These are phyloP conservation scores for Megalops atlanticus DNA, from an alignment of 2,113 vertebrate species.

Conservation along the genomic window DNA sequence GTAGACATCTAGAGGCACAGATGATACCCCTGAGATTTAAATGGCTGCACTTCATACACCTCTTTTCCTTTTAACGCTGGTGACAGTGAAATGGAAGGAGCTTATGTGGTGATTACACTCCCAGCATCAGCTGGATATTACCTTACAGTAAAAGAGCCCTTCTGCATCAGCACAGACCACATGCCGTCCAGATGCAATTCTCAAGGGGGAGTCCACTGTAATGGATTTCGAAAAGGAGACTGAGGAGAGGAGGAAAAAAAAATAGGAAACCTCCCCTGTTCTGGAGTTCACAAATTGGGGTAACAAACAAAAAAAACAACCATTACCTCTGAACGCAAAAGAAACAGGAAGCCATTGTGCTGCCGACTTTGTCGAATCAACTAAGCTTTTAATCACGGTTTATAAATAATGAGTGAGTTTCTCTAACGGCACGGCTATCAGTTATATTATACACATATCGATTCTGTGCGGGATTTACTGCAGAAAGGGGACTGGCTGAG, in stretches of 20 bases:
- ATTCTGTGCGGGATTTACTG: constrained; percentile 39
- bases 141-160: background rate
- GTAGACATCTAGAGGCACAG: background rate
- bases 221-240: background rate
- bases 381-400: constrained; percentile 34
- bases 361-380: constrained; percentile 25
- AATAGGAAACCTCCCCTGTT: background rate
- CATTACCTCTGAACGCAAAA: background rate
- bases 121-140: background rate
- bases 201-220: background rate
- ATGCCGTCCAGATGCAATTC: background rate
- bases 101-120: background rate
- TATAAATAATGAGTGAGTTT: constrained; percentile 37
- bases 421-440: constrained; percentile 24
- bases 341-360: background rate
- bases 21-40: background rate
- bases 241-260: too few species aligned
- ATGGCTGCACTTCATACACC: background rate
- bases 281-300: background rate
- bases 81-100: background rate
- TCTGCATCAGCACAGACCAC: background rate
- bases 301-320: background rate
- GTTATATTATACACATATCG: constrained; percentile 32
- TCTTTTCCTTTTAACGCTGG: background rate
- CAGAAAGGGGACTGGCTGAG: constrained; percentile 11